Percentiles rank a stretch among this genome's conserved stretches.
These are phyloP conservation scores for Hirtodrosophila trivittata DNA, from an alignment of 2,888 invertebrate genomes.

Conservation along the genomic window DNA sequence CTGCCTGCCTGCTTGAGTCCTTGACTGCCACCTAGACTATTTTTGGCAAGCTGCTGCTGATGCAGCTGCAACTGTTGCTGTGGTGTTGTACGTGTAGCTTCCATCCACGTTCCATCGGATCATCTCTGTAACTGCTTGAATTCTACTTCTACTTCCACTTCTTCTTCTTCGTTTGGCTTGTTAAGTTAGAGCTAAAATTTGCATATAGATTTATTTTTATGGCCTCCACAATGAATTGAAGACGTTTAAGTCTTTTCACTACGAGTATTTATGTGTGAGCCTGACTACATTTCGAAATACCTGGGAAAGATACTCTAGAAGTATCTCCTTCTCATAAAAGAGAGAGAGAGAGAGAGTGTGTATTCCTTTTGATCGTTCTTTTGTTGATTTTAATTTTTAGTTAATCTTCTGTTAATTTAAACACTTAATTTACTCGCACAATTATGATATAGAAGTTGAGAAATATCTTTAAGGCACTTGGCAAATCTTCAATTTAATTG, in stretches of 20 bases:
- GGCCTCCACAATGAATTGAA: constrained; percentile 43
- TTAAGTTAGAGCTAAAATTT: constrained; percentile 55
- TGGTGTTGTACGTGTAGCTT: neutral
- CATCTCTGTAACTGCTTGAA: constrained; percentile 21
- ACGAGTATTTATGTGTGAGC: constrained; percentile 51
- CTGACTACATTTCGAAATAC: constrained; percentile 19
- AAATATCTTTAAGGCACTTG: constrained; percentile 51
- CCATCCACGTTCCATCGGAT: constrained; percentile 25
- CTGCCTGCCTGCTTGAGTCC: constrained; percentile 24
- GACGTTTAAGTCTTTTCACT: constrained; percentile 31
- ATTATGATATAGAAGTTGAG: constrained; percentile 38
- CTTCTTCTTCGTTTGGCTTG: constrained; percentile 39
- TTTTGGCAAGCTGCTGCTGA: constrained; percentile 50
- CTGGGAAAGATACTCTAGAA: neutral
- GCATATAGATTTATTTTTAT: constrained; percentile 79
- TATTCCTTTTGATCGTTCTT: constrained; percentile 1
- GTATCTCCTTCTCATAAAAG: no score
- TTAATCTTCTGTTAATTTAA: constrained; percentile 28
- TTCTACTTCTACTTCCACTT: constrained; percentile 41
- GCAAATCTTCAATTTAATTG: constrained; percentile 65
- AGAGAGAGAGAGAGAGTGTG: no score
- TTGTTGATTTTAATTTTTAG: constrained; percentile 1
- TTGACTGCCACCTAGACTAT: constrained; percentile 63
- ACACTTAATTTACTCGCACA: constrained; percentile 16
- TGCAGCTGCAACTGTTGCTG: constrained; percentile 6